Evolutionary conservation across 2,888 invertebrate genomes (phyloP), one percentile per base, ranked within the genome.

Genomic region (Gymnoscelis rufifasciata): DNA sequence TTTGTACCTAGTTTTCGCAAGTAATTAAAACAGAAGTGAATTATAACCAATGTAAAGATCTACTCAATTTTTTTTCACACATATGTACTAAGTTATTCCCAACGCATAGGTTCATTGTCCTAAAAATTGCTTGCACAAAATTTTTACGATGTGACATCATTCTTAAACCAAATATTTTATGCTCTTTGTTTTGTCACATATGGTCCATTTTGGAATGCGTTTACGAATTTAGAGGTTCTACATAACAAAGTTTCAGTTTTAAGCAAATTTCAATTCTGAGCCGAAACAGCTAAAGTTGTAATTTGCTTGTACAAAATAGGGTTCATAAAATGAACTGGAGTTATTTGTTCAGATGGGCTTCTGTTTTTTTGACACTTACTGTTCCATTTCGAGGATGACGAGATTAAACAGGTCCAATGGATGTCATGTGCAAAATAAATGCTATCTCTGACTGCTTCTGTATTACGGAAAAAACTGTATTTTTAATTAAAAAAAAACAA

Each of bases 311-410:
- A 19, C 10, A 19, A 35, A 35, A 30, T 30, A 8, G 30, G n/a
- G 19, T 19, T 15, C 14, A 33, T 33, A 33, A 4, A 67, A 64
- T 54, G 40, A 56, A 44, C 40, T 49, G 38, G 29, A 48, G 40
- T 54, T 60, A 62, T 72, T 74, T 71, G 68, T 62, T 62, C 75
- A 75, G 66, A 68, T 74, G 72, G 38, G 68, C 68, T 68, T 63
- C 70, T 45, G 62, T 71, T 64, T 69, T 39, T 70, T 66, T 66
- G 56, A 57, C 43, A 52, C 41, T 51, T 60, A 57, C 46, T 49
- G 30, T 59, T 56, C 60, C 46, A 48, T 31, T 59, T 56, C 60
- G 57, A 43, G 49, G 54, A 63, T 60, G 51, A 43, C 54, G 39
- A 54, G 53, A 52, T 60, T 59, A 67, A 58, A 54, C 61, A 56